Evolutionary conservation across 2,113 vertebrate species (phyloP).

Genomic region (Cisticola juncidis): DNA sequence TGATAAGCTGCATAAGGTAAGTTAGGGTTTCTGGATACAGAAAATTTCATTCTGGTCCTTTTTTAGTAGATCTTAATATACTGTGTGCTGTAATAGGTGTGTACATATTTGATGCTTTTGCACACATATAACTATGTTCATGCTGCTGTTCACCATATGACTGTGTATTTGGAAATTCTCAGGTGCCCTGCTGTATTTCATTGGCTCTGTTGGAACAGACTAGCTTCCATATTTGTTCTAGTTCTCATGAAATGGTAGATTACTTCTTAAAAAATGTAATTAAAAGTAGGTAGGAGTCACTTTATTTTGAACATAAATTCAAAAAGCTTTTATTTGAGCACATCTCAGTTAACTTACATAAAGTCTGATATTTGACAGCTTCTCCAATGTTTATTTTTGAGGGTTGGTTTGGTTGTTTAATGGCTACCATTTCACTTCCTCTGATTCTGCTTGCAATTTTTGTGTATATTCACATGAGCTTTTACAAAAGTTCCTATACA

Average conservation of each 20-base stretch:
- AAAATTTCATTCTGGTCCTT: neutral
- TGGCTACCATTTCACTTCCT: neutral
- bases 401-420: neutral
- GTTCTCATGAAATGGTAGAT: neutral
- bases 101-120: neutral
- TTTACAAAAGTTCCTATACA: neutral
- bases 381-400: neutral
- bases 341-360: neutral
- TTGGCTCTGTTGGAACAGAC: neutral
- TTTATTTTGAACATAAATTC: neutral
- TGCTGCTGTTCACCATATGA: neutral
- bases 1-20: constrained; percentile 84
- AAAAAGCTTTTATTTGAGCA: neutral
- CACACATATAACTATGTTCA: accelerated
- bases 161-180: neutral
- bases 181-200: neutral
- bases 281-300: neutral
- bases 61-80: neutral
- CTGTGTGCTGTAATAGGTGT: neutral
- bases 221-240: neutral
- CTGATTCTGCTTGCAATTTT: neutral
- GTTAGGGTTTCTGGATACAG: neutral
- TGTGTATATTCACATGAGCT: neutral
- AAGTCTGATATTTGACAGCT: neutral
- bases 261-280: neutral